Conservation (phyloP, 2,888 invertebrate species). For the Caenorhabditis becei region DNA sequence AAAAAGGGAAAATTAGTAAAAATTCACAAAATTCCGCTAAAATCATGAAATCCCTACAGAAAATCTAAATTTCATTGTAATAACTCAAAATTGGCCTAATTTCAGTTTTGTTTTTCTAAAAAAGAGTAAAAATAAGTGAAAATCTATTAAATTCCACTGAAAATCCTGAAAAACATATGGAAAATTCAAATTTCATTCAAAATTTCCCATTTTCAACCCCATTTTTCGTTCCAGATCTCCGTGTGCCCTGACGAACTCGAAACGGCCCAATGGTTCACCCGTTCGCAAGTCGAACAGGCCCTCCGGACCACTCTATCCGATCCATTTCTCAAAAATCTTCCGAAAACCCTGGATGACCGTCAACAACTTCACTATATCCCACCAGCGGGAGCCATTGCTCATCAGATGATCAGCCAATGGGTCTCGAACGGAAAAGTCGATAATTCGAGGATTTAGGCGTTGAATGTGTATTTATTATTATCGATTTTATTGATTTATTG, state of each 20-base stretch:
- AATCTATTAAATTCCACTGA: too few species aligned
- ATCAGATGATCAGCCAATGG: slow-evolving; percentile 83
- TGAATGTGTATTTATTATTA: too few species aligned
- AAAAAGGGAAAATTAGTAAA: too few species aligned
- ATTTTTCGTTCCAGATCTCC: slow-evolving; percentile 82
- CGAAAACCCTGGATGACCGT: slow-evolving; percentile 61
- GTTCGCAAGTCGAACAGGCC: slow-evolving; percentile 82
- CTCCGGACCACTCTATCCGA: slow-evolving; percentile 74
- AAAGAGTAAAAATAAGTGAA: too few species aligned
- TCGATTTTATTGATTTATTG: too few species aligned
- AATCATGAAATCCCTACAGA: too few species aligned
- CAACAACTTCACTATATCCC: slow-evolving; percentile 81
- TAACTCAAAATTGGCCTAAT: too few species aligned
- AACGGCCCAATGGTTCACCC: slow-evolving; percentile 84
- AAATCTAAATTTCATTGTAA: too few species aligned
- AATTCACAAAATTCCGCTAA: too few species aligned
- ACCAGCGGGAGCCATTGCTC: slow-evolving; percentile 84
- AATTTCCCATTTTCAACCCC: neutral
- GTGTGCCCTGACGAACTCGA: slow-evolving; percentile 83
- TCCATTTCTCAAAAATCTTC: slow-evolving; percentile 70
- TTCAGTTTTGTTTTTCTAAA: too few species aligned
- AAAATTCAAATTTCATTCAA: neutral
- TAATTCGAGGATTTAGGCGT: slow-evolving; percentile 32
- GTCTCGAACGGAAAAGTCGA: slow-evolving; percentile 57
- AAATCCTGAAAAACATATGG: too few species aligned